These are phyloP conservation scores for Drosophila borealis DNA, from an alignment of 2,888 invertebrate genomes.

Conservation along the genomic window DNA sequence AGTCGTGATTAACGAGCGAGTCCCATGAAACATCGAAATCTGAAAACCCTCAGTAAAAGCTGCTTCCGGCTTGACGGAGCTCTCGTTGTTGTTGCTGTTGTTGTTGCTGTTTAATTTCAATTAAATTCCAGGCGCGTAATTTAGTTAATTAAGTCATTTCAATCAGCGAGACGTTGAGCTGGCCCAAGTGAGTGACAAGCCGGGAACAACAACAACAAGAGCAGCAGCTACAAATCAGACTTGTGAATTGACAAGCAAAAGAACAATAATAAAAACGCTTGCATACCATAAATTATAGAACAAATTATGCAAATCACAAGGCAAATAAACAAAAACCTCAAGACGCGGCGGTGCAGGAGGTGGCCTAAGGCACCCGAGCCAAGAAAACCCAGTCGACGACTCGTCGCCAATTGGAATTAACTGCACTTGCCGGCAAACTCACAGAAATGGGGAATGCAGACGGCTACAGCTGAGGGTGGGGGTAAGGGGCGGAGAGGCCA, in stretches of 20 bases:
- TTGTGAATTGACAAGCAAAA: slow-evolving; percentile 55
- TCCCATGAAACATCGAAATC: slow-evolving; percentile 2
- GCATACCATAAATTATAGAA: slow-evolving; percentile 81
- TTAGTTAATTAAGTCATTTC: slow-evolving; percentile 84
- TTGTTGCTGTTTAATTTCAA: slow-evolving; percentile 54
- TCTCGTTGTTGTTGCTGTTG: slow-evolving; percentile 11
- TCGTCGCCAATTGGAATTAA: slow-evolving; percentile 77
- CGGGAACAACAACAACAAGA: slow-evolving; percentile 6
- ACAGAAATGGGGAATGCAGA: background rate
- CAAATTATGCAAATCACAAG: slow-evolving; percentile 81
- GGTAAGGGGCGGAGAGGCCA: slow-evolving; percentile 28
- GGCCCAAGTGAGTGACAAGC: slow-evolving; percentile 33
- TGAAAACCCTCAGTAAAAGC: slow-evolving; percentile 5
- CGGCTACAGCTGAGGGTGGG: background rate
- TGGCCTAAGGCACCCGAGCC: slow-evolving; percentile 32
- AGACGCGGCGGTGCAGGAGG: slow-evolving; percentile 43
- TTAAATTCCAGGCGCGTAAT: slow-evolving; percentile 83
- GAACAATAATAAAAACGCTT: slow-evolving; percentile 68
- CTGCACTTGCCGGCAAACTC: slow-evolving; percentile 68
- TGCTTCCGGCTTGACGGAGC: slow-evolving; percentile 41
- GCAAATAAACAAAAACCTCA: slow-evolving; percentile 66
- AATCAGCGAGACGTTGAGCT: slow-evolving; percentile 59
- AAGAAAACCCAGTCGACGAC: slow-evolving; percentile 49
- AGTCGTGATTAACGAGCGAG: slow-evolving; percentile 42
- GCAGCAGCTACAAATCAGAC: slow-evolving; percentile 50